Percentiles rank a stretch among this genome's conserved stretches.
phyloP scores from a whole-genome alignment of 2,888 invertebrate species.

The Glyphotaelius pellucidus region DNA sequence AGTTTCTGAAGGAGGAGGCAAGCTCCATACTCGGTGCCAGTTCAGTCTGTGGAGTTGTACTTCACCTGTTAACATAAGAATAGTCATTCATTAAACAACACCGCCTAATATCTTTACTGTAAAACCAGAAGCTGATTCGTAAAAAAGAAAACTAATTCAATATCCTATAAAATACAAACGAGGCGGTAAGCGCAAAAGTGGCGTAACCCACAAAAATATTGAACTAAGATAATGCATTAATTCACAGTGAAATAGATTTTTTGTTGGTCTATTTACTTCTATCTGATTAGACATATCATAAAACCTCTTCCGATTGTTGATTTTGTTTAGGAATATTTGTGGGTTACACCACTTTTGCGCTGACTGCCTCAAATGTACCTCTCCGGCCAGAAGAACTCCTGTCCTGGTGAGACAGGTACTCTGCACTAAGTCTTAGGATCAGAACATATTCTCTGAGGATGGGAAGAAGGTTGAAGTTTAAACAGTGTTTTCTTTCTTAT shows the following conservation, averaged over 20 bases:
- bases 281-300: too few relatives aligned
- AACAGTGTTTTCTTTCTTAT: background rate
- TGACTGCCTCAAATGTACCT: background rate
- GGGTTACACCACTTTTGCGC: too few relatives aligned
- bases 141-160: background rate
- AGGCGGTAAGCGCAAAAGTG: too few relatives aligned
- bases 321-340: too few relatives aligned
- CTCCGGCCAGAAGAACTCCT: background rate
- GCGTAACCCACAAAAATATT: too few relatives aligned
- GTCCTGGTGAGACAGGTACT: background rate
- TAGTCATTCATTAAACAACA: background rate
- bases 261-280: too few relatives aligned
- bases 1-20: constrained; percentile 87
- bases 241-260: too few relatives aligned
- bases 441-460: background rate
- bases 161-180: background rate
- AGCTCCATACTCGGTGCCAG: constrained; percentile 95
- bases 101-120: background rate
- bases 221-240: too few relatives aligned
- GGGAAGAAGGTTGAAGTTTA: background rate
- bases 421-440: background rate
- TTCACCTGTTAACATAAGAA: constrained; percentile 80
- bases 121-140: too few relatives aligned
- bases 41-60: constrained; percentile 91
- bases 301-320: too few relatives aligned